Evolutionary conservation across 2,888 invertebrate genomes (phyloP).

Genomic region (Drosophila maculinotata): DNA sequence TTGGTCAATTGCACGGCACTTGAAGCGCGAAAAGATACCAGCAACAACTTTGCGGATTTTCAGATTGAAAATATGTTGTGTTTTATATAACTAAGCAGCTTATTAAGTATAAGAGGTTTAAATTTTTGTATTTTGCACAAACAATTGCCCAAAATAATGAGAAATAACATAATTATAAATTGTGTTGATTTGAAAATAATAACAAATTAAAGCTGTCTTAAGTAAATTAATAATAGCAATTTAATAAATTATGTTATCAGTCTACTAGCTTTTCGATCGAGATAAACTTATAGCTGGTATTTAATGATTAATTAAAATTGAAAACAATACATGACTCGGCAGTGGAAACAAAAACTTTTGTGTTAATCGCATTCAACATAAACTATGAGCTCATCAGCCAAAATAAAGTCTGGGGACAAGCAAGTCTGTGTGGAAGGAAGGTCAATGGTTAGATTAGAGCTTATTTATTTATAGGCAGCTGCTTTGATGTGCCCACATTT

Average conservation of each 20-base stretch:
- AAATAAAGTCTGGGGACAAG: slow-evolving; percentile 10
- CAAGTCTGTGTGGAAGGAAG: slow-evolving; percentile 27
- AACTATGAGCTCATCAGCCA: slow-evolving; percentile 41
- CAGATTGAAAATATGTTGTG: not conserved
- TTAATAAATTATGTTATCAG: too few species aligned
- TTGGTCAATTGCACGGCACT: slow-evolving; percentile 32
- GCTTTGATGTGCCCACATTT: slow-evolving; percentile 31
- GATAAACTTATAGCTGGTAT: too few species aligned
- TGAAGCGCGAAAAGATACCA: too few species aligned
- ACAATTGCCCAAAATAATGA: too few species aligned
- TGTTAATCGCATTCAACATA: not conserved
- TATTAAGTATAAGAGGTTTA: slow-evolving; percentile 1
- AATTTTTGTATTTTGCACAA: too few species aligned
- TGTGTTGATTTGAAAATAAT: not conserved
- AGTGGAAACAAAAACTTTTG: not conserved
- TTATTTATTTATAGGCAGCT: slow-evolving; percentile 33
- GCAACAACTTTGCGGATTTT: not conserved
- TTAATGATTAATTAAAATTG: not conserved
- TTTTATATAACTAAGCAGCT: not conserved
- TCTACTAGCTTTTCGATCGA: too few species aligned
- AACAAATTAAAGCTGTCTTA: too few species aligned
- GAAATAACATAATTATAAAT: too few species aligned
- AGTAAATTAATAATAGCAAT: too few species aligned
- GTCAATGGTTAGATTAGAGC: slow-evolving; percentile 41
- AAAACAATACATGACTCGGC: slow-evolving; percentile 2